Percentiles rank a stretch among this genome's conserved stretches.
phyloP scores from a whole-genome alignment of 2,113 vertebrate genomes.

The Mus musculus region GRCm39 chr3:153898001-153898500 shows the following conservation, averaged over 20 bases:
- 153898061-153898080: background rate
- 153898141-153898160: background rate
- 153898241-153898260: background rate
- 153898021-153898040: background rate
- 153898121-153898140: background rate
- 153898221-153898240: slow-evolving; percentile 36
- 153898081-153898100: background rate
- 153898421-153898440: background rate
- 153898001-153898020: slow-evolving; percentile 36
- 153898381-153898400: background rate
- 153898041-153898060: background rate
- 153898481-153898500: background rate
- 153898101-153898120: background rate
- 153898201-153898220: background rate
- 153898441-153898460: background rate
- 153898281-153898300: background rate
- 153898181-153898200: slow-evolving; percentile 26
- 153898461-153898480: slow-evolving; percentile 37
- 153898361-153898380: slow-evolving; percentile 18
- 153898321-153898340: slow-evolving; percentile 48
- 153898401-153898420: slow-evolving; percentile 36
- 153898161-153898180: slow-evolving; percentile 12
- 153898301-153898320: slow-evolving; percentile 53
- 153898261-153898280: slow-evolving; percentile 34
- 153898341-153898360: slow-evolving; percentile 57